Evolutionary conservation across 2,113 vertebrate genomes (phyloP), one percentile per base, ranked within the genome.

Genomic region (Uropsilus gracilis): DNA sequence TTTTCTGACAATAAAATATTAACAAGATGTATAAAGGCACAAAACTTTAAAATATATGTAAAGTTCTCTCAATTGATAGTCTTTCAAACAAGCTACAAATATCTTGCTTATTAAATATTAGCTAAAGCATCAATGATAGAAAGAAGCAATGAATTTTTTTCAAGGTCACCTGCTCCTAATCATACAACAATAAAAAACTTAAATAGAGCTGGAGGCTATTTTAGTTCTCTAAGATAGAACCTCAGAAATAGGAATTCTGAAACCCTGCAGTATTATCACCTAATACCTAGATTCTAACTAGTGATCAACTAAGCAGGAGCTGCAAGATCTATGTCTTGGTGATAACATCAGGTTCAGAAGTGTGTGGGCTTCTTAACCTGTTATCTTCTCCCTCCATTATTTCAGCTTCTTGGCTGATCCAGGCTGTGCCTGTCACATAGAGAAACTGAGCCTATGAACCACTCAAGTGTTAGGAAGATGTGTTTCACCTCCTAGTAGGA

Each of bases 21-120:
- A 61, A 77, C 46, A 77, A 87, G 83, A 84, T 22, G 7, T 59
- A 64, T n/a, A 57, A 77, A 90, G 10, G 20, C 34, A 87, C 12
- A 77, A 66, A 93, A 91, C 42, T 75, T 93, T 20, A 93, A 91
- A 83, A 3, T 63, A n/a, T 34, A 84, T 57, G 48, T 14, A 39
- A 85, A 37, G 6, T 69, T 61, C 17, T 91, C 93, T 69, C 76
- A 72, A 86, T 71, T 53, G 5, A 59, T 32, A 42, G 22, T 83
- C 59, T 81, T 81, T 78, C 42, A 30, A 63, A 53, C 11, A 10
- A 73, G 26, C 14, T 69, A 86, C 68, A 91, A 88, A 48, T 78
- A 61, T 17, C 6, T 48, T 64, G 6, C 18, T 55, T 66, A 69
- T 63, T 50, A 86, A 64, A 61, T 80, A 95, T 78, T 44, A 83